Conservation (phyloP, 1,140 invertebrate species). For the Hypsibius dujardini region DNA sequence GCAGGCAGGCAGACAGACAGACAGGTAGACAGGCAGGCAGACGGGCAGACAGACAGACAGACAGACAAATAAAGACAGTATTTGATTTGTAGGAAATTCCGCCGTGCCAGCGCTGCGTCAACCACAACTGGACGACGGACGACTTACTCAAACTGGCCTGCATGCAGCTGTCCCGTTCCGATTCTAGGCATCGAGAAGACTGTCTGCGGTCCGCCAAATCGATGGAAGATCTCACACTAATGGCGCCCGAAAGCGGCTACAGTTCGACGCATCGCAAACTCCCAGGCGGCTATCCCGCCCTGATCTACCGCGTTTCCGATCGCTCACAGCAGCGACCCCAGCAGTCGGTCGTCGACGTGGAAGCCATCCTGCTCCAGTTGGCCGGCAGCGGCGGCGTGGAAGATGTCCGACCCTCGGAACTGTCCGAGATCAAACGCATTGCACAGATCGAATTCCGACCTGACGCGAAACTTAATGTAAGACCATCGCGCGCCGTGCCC, state of each 20-base stretch:
- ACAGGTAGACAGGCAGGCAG: too few relatives aligned
- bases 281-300: neutral
- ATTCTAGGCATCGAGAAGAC: neutral
- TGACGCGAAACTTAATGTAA: neutral
- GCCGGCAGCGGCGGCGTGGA: neutral
- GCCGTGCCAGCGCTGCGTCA: neutral
- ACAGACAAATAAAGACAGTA: too few relatives aligned
- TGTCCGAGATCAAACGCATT: neutral
- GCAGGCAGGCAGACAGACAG: too few relatives aligned
- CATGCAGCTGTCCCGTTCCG: slow-evolving; percentile 8
- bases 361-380: neutral
- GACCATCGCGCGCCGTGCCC: neutral
- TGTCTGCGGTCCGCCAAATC: neutral
- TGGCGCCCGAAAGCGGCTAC: neutral
- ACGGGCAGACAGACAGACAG: too few relatives aligned
- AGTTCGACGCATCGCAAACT: neutral
- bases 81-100: too few relatives aligned
- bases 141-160: neutral
- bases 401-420: neutral
- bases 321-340: neutral
- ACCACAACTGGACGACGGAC: slow-evolving; percentile 1
- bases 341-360: neutral
- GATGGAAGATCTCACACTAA: neutral
- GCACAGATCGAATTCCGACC: neutral
- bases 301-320: neutral